Base-by-base conservation (phyloP, 2,888 invertebrate genomes). In the Andrena praecox region DNA sequence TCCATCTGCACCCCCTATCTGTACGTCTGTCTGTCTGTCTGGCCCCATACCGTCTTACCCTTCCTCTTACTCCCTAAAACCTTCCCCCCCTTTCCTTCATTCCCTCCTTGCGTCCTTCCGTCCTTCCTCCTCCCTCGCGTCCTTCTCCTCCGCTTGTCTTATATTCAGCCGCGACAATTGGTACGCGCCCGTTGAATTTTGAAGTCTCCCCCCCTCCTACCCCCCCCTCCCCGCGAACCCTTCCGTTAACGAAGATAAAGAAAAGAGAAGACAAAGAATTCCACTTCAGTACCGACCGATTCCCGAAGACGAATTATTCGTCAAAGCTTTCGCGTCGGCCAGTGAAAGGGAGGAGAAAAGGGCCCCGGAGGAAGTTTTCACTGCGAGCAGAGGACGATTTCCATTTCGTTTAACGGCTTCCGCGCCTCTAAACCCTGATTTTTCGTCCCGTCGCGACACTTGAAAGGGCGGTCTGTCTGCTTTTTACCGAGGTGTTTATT, bases 11-110 rank as follows among this genome's bases (percentile, higher is more conserved):
- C 62, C 68, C 67, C 67, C 60, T 76, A 56, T 33, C 50, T 24
- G 71, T 71, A 73, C 75, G 84, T 80, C 85, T 71, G 82, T 81
- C 89, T 54, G 42, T 42, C 42, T 88, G 88, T 89, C 90, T 89
- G 89, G 85, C 87, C 87, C 84, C 87, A 88, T 85, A 86, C 87
- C 87, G 70, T 82, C 82, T 80, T 80, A 80, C 85, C 81, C 78
- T 78, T 56, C 20, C 56, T 24, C 10, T 24, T 56, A 52, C 52
- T 8, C 52, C 52, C 20, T 52, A 7, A 52, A 52, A 52, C 52
- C 52, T 52, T n/a, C 52, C 16, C 52, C 52, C 20, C 8, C 8
- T 20, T 52, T 20, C n/a, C n/a, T 52, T 20, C 24, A 27, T 12
- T 56, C 56, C 24, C 10, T 42, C 7, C 20, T 20, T 20, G 2